Evolutionary conservation across 2,113 vertebrate species (phyloP), one percentile per base, ranked within the genome.

Genomic region (Cnemophilus loriae): DNA sequence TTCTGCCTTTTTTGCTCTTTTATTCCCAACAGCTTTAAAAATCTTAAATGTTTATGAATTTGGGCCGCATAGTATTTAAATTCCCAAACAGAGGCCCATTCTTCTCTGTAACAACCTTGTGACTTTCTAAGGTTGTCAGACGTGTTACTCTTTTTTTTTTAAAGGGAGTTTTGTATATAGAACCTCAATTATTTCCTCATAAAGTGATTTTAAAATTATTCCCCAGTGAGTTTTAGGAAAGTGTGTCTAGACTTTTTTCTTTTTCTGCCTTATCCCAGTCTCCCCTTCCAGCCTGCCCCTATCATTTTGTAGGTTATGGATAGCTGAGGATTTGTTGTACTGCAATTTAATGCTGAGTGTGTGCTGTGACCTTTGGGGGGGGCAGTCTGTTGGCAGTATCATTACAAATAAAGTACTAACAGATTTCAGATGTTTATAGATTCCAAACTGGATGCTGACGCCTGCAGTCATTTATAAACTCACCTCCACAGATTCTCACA

Each of bases 161-260:
- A 92, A 96, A 95, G 85, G 89, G 93, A 67, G 76, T 89, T 97
- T 97, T 98, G 96, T 98, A 81, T 98, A 96, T 94, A 96, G 96
- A 97, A 96, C 96, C 97, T 96, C 94, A 97, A 97, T 98, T 98
- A 98, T 97, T 97, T 98, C 97, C 97, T 97, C 96, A 90, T 98
- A 97, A 97, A 98, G 95, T 96, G 89, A 96, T 96, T 96, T 96
- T 96, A 83, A 97, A 98, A 98, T 53, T 63, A 97, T 97, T 98
- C 98, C 98, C 98, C 92, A 41, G 74, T 96, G 98, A 97, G 90
- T 95, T 97, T 94, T 96, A 97, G 96, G 93, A 97, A 98, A 97
- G 96, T 90, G 93, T 97, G 98, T 98, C 98, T 98, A 98, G 98
- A 98, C 98, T 95, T 89, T 97, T 97, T 97, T 97, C 87, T 90